Conservation (phyloP, 2,797 vertebrate genomes). For the Siniperca undulata region DNA sequence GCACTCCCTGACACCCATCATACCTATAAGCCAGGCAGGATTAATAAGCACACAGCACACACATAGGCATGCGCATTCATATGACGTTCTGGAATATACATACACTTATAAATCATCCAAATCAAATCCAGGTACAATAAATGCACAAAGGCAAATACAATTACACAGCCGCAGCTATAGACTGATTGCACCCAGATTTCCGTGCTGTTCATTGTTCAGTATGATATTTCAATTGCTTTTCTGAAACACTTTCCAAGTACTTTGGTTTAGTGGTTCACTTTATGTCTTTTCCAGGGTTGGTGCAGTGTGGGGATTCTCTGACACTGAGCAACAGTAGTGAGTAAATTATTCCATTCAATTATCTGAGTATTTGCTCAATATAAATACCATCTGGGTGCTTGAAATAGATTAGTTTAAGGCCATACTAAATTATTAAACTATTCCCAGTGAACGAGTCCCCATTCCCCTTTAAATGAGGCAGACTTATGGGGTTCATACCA, state of each 20-base stretch:
- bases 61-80: not conserved
- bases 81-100: conserved; percentile 16
- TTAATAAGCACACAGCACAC: conserved; percentile 57
- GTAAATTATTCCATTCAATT: conserved; percentile 87
- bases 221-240: conserved; percentile 62
- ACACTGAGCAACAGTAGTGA: conserved; percentile 79
- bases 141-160: conserved; percentile 25
- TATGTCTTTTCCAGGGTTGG: conserved; percentile 71
- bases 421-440: conserved; percentile 86
- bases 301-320: conserved; percentile 70
- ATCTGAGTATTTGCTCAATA: conserved; percentile 85
- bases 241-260: conserved; percentile 64
- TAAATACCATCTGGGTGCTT: conserved; percentile 86
- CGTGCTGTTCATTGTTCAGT: conserved; percentile 19
- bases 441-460: conserved; percentile 82
- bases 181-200: conserved; percentile 42
- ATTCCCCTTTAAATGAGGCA: conserved; percentile 82
- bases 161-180: conserved; percentile 10
- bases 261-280: conserved; percentile 68
- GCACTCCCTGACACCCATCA: conserved; percentile 41
- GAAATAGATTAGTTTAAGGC: conserved; percentile 87
- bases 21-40: conserved; percentile 31
- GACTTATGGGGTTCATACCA: conserved; percentile 76
- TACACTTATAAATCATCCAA: conserved; percentile 40
- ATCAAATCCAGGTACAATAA: conserved; percentile 29